phyloP scores from a whole-genome alignment of 2,113 vertebrate genomes.

The Anarhynchus alexandrinus region DNA sequence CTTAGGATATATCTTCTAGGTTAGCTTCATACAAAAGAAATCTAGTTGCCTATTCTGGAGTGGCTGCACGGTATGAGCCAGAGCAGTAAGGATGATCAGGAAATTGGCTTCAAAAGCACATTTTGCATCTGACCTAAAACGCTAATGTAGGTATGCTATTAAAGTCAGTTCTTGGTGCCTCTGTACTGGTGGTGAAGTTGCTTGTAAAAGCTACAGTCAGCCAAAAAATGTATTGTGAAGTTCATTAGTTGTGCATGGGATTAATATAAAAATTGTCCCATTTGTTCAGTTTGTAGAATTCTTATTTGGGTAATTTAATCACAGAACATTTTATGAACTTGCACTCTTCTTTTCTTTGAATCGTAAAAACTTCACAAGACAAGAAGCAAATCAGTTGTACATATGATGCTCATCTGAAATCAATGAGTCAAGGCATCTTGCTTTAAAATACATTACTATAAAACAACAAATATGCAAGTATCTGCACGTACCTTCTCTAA shows the following conservation, averaged over 20 bases:
- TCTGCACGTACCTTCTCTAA: background rate
- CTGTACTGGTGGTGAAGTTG: background rate
- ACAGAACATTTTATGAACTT: background rate
- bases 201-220: background rate
- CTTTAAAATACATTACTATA: background rate
- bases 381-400: background rate
- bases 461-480: background rate
- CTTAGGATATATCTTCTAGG: background rate
- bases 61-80: background rate
- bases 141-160: background rate
- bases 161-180: background rate
- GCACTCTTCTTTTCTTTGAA: background rate
- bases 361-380: background rate
- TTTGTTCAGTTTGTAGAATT: background rate
- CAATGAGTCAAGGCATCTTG: background rate
- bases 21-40: background rate
- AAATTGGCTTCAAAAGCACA: background rate
- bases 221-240: background rate
- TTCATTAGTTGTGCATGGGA: background rate
- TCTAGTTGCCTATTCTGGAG: background rate
- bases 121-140: background rate
- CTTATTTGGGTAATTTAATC: background rate
- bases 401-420: background rate
- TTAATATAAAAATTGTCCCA: background rate
- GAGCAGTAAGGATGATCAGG: background rate